These are phyloP conservation scores for Heliconius aoede DNA, from an alignment of 2,888 invertebrate species.

Conservation along the genomic window DNA sequence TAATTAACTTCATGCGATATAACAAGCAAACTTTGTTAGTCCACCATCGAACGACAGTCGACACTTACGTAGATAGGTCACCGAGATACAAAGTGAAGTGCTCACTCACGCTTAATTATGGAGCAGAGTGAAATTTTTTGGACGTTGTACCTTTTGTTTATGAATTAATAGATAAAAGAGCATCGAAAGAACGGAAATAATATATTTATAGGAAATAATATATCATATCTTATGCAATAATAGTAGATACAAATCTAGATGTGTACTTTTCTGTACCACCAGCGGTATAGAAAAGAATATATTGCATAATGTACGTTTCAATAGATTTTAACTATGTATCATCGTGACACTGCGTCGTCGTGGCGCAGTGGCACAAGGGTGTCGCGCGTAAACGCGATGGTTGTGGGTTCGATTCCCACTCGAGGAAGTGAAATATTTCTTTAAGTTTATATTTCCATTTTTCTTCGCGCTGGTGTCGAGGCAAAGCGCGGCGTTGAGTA, in stretches of 20 bases:
- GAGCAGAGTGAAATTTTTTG: conserved; percentile 10
- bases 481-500: too few species aligned
- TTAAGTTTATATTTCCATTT: too few species aligned
- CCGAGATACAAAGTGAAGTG: conserved; percentile 35
- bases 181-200: background rate
- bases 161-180: background rate
- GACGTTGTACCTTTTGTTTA: conserved; percentile 3
- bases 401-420: too few species aligned
- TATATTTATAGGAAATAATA: background rate
- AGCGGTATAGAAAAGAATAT: background rate
- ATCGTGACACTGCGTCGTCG: too few species aligned
- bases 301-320: background rate
- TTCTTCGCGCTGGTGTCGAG: too few species aligned
- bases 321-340: too few species aligned
- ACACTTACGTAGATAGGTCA: conserved; percentile 37
- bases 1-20: conserved; percentile 16
- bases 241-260: background rate
- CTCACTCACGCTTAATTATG: conserved; percentile 36
- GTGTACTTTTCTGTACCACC: too few species aligned
- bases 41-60: conserved; percentile 5
- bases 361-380: too few species aligned
- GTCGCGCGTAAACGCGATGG: too few species aligned
- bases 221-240: background rate
- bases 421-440: too few species aligned
- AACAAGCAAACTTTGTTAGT: conserved; percentile 24